phyloP scores from a whole-genome alignment of 30 jellyfish, hydroid and myxozoan genomes.

The Aurelia sp. region DNA sequence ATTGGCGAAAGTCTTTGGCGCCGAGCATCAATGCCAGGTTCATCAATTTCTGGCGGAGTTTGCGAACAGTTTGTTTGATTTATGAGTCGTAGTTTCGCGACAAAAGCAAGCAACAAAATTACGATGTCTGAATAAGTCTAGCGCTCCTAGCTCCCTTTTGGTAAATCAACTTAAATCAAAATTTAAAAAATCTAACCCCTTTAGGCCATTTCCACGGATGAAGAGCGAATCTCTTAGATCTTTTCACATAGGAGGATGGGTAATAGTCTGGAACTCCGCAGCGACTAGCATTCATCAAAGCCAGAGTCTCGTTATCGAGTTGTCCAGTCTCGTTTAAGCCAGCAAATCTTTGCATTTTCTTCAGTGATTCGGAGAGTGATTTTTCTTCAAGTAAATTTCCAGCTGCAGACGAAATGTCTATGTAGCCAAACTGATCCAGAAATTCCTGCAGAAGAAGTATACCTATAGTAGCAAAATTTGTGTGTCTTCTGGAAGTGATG shows the following conservation, averaged over 20 bases:
- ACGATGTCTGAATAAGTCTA: too few species aligned
- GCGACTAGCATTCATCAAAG: constrained; percentile 64
- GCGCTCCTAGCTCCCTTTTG: too few species aligned
- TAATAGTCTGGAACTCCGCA: constrained; percentile 81
- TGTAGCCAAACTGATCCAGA: constrained; percentile 62
- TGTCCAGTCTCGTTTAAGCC: constrained; percentile 78
- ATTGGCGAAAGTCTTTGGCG: too few species aligned
- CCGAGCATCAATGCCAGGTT: too few species aligned
- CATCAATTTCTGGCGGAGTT: too few species aligned
- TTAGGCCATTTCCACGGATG: constrained; percentile 75
- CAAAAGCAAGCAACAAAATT: too few species aligned
- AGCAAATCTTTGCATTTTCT: constrained; percentile 69
- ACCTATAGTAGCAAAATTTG: too few species aligned
- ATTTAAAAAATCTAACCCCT: constrained; percentile 31
- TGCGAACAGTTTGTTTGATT: too few species aligned
- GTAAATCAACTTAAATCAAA: too few species aligned
- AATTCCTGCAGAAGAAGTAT: constrained; percentile 41
- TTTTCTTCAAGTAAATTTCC: constrained; percentile 39
- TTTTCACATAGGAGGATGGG: not conserved
- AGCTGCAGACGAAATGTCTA: constrained; percentile 14
- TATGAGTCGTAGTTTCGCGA: too few species aligned
- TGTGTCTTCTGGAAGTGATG: too few species aligned
- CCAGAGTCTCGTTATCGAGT: constrained; percentile 57
- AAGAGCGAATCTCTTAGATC: constrained; percentile 56
- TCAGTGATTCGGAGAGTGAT: constrained; percentile 28